These are phyloP conservation scores for Tyrophagus putrescentiae DNA, from an alignment of 1,140 invertebrate genomes.

Conservation along the genomic window DNA sequence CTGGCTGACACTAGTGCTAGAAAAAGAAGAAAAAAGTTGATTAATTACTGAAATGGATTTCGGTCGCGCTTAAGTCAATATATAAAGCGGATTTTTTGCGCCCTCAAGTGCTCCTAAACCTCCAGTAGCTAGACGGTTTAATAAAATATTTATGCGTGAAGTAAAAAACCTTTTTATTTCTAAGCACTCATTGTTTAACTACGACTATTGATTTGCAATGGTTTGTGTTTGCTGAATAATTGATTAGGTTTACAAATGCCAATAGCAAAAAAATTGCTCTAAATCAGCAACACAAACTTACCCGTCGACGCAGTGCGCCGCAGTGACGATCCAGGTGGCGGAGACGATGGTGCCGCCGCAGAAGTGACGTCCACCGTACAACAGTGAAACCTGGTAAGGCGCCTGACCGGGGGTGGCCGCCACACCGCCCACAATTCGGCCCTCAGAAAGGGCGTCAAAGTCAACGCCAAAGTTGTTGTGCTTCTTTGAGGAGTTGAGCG, in stretches of 20 bases:
- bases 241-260: no score
- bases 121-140: no score
- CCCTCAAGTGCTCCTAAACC: no score
- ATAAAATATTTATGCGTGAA: no score
- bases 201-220: no score
- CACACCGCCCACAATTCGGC: background rate
- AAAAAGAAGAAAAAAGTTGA: background rate
- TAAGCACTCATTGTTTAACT: no score
- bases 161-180: no score
- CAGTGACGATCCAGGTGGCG: slow-evolving; percentile 42
- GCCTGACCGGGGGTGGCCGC: background rate
- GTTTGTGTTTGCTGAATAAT: no score
- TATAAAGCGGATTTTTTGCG: no score
- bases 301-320: slow-evolving; percentile 40
- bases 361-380: slow-evolving; percentile 33
- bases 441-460: background rate
- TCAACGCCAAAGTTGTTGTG: background rate
- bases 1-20: background rate
- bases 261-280: background rate
- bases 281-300: background rate
- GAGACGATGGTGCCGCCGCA: slow-evolving; percentile 42
- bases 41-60: no score
- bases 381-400: background rate
- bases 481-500: no score
- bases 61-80: no score